phyloP scores from a whole-genome alignment of 2,113 vertebrate genomes.

The Zootoca vivipara region DNA sequence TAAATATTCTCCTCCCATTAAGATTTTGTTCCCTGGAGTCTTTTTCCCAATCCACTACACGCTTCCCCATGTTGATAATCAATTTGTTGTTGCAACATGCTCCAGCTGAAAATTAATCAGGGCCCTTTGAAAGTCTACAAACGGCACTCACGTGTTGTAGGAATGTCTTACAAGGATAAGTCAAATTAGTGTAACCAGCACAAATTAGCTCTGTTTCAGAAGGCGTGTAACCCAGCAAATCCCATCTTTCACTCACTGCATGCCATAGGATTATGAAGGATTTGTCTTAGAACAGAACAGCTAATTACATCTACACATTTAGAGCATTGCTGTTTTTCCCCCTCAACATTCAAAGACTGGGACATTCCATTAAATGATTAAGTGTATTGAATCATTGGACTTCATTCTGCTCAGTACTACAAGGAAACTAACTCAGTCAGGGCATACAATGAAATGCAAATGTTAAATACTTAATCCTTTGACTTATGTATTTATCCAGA shows the following conservation, averaged over 20 bases:
- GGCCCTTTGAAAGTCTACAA: conserved; percentile 66
- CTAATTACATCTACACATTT: conserved; percentile 68
- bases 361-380: conserved; percentile 50
- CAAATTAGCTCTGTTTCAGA: conserved; percentile 60
- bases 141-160: conserved; percentile 43
- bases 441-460: neutral
- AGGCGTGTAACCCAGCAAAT: conserved; percentile 58
- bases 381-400: conserved; percentile 30
- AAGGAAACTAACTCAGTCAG: conserved; percentile 20
- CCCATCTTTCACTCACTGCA: conserved; percentile 38
- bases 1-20: neutral
- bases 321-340: conserved; percentile 26
- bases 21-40: conserved; percentile 26
- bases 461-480: conserved; percentile 15
- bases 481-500: conserved; percentile 4
- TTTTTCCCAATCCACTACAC: conserved; percentile 50
- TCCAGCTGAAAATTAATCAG: conserved; percentile 65
- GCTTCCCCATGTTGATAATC: conserved; percentile 60
- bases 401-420: conserved; percentile 11
- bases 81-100: conserved; percentile 65
- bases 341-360: conserved; percentile 46
- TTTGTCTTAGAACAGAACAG: conserved; percentile 61
- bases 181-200: conserved; percentile 57
- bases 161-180: conserved; percentile 65
- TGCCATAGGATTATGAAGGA: conserved; percentile 55